Evolutionary conservation across 2,888 invertebrate species (phyloP).

Genomic region (Diaperis boleti): DNA sequence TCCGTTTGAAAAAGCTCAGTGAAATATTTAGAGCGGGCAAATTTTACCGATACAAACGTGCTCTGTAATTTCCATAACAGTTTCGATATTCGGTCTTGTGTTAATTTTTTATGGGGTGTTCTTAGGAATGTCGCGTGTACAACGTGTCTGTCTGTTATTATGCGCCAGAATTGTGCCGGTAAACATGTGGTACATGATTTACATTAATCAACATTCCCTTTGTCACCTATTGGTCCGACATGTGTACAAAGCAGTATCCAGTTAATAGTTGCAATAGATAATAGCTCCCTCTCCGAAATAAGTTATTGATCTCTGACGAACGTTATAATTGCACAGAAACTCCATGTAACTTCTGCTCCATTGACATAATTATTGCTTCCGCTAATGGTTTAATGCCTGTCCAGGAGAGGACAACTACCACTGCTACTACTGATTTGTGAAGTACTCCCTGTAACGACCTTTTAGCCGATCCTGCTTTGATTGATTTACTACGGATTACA

Average conservation of each 20-base stretch:
- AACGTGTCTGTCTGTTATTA: too few relatives aligned
- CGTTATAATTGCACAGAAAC: slow-evolving; percentile 8
- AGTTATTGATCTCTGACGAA: slow-evolving; percentile 17
- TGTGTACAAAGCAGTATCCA: slow-evolving; percentile 7
- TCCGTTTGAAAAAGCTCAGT: not conserved
- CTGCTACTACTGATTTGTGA: too few relatives aligned
- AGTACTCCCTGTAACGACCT: too few relatives aligned
- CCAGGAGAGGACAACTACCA: too few relatives aligned
- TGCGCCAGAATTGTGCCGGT: too few relatives aligned
- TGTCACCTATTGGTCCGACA: not conserved
- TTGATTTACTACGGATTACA: not conserved
- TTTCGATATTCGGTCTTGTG: too few relatives aligned
- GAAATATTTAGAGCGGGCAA: not conserved
- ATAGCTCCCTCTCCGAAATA: slow-evolving; percentile 7
- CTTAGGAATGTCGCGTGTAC: too few relatives aligned
- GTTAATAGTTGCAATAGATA: slow-evolving; percentile 16
- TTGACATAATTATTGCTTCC: not conserved
- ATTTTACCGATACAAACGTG: not conserved
- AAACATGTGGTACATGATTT: not conserved
- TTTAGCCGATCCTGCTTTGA: not conserved
- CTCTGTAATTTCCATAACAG: too few relatives aligned
- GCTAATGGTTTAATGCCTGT: not conserved
- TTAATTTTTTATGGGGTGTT: too few relatives aligned
- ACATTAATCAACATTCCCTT: slow-evolving; percentile 6
- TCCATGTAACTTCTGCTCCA: not conserved